These are phyloP conservation scores for Drosophila pegasa DNA, from an alignment of 2,888 invertebrate species.

Conservation along the genomic window DNA sequence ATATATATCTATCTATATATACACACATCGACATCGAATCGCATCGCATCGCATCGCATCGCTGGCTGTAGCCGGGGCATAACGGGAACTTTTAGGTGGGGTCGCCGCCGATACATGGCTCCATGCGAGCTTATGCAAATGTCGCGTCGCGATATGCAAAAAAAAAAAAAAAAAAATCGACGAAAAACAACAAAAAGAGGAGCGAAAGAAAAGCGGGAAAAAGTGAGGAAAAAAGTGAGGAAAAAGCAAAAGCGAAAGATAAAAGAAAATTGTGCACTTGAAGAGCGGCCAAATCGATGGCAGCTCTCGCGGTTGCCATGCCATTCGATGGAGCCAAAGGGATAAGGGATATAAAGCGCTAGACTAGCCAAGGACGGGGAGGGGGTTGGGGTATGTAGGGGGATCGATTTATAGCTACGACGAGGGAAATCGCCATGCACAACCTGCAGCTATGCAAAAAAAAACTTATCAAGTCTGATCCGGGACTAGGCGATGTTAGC, in stretches of 20 bases:
- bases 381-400: background rate
- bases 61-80: constrained; percentile 19
- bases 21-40: constrained; percentile 11
- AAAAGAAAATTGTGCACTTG: constrained; percentile 48
- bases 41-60: constrained; percentile 39
- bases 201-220: background rate
- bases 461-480: too few relatives aligned
- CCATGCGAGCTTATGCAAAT: constrained; percentile 74
- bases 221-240: too few relatives aligned
- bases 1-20: constrained; percentile 18
- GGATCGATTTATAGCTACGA: constrained; percentile 29
- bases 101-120: constrained; percentile 43
- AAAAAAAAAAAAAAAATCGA: constrained; percentile 13
- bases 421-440: too few relatives aligned
- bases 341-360: too few relatives aligned
- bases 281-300: constrained; percentile 59
- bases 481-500: too few relatives aligned
- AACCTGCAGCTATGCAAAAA: too few relatives aligned
- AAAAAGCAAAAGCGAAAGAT: constrained; percentile 9
- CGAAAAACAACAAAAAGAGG: background rate
- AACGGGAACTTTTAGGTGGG: constrained; percentile 1
- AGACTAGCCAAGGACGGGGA: too few relatives aligned
- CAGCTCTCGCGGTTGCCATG: constrained; percentile 38
- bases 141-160: constrained; percentile 65
- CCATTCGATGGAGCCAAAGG: constrained; percentile 45